Percentiles rank a stretch among this genome's conserved stretches.
Evolutionary conservation across 1,140 invertebrate species (phyloP).

Genomic region (Caenorhabditis latens): DNA sequence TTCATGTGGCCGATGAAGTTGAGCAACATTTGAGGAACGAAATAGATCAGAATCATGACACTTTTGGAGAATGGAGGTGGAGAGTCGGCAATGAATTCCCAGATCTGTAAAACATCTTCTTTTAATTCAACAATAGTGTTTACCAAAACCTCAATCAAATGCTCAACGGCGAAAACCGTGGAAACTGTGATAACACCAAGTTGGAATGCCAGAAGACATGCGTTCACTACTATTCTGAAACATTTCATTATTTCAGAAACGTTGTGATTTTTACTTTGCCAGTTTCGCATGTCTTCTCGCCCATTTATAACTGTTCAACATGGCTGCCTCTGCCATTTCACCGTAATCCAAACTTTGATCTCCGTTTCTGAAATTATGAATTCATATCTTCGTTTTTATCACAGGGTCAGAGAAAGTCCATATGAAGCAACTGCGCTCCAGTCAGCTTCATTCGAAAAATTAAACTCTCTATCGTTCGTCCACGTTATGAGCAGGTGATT

Average conservation of each 20-base stretch:
- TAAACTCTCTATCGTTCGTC: too few relatives aligned
- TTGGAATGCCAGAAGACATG: constrained; percentile 54
- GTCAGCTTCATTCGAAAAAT: too few relatives aligned
- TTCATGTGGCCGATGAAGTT: constrained; percentile 55
- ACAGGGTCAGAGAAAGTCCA: too few relatives aligned
- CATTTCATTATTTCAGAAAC: background rate
- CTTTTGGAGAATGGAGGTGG: constrained; percentile 42
- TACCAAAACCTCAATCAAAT: constrained; percentile 47
- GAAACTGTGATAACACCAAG: constrained; percentile 53
- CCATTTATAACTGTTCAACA: constrained; percentile 24
- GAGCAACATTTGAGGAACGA: constrained; percentile 50
- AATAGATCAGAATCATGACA: constrained; percentile 35
- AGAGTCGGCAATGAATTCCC: constrained; percentile 26
- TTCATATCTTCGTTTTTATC: too few relatives aligned
- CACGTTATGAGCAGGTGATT: too few relatives aligned
- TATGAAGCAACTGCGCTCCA: too few relatives aligned
- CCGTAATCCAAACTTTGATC: constrained; percentile 56
- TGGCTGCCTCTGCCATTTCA: constrained; percentile 56
- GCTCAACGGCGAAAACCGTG: constrained; percentile 54
- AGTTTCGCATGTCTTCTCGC: constrained; percentile 31
- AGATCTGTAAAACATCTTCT: constrained; percentile 25
- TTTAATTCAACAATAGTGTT: background rate
- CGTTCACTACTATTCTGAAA: constrained; percentile 52
- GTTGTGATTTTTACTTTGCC: background rate
- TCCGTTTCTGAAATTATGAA: constrained; percentile 26